phyloP scores from a whole-genome alignment of 2,888 invertebrate species.

The Plebejus melissa region DNA sequence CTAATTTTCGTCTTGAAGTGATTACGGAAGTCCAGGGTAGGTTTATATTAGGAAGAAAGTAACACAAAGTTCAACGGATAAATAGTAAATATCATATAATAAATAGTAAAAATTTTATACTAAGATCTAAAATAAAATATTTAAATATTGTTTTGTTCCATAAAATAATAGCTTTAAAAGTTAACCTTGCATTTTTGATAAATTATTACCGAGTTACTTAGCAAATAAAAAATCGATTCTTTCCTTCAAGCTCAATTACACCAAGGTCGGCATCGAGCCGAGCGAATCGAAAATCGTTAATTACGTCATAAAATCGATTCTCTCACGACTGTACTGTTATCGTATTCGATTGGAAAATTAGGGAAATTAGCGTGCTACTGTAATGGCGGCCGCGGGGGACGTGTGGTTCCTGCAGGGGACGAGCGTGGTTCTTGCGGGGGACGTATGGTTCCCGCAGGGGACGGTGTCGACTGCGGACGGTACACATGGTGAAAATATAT shows the following conservation, averaged over 20 bases:
- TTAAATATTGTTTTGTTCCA: background rate
- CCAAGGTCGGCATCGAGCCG: slow-evolving; percentile 63
- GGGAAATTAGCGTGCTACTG: slow-evolving; percentile 77
- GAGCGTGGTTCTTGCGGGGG: background rate
- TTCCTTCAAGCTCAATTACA: slow-evolving; percentile 41
- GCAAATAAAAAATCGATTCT: slow-evolving; percentile 18
- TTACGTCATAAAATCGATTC: slow-evolving; percentile 61
- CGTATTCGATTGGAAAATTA: slow-evolving; percentile 78
- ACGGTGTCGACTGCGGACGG: slow-evolving; percentile 32
- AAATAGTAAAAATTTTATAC: too few species aligned
- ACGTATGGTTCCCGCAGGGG: background rate
- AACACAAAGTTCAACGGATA: too few species aligned
- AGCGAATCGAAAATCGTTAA: slow-evolving; percentile 52
- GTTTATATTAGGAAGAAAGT: too few species aligned
- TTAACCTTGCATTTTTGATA: background rate
- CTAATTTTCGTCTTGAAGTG: too few species aligned
- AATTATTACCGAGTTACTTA: background rate
- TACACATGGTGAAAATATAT: slow-evolving; percentile 52
- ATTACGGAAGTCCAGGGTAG: too few species aligned
- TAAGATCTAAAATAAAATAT: too few species aligned
- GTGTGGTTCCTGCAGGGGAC: background rate
- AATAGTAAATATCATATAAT: too few species aligned
- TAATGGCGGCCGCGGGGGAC: slow-evolving; percentile 71
- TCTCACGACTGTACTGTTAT: slow-evolving; percentile 70
- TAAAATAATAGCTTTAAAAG: background rate